These are phyloP conservation scores for Paedocypris micromegethes DNA, from an alignment of 2,797 vertebrate species.

Conservation along the genomic window DNA sequence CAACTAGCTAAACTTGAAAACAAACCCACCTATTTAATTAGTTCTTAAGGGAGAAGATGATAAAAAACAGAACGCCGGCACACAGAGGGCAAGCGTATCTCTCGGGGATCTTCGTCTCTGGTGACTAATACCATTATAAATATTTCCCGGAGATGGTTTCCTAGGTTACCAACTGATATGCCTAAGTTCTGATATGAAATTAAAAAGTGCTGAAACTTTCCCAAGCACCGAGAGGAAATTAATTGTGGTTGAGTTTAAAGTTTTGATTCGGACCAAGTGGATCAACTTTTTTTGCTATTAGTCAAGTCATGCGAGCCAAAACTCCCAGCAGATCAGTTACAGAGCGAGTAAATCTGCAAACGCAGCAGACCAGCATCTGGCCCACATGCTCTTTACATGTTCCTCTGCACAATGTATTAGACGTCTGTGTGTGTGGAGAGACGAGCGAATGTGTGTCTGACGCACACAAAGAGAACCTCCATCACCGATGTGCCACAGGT, in stretches of 20 bases:
- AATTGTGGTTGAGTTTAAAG: background rate
- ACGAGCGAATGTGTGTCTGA: slow-evolving; percentile 23
- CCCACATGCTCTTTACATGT: slow-evolving; percentile 27
- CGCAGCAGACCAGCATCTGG: slow-evolving; percentile 26
- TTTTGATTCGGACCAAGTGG: background rate
- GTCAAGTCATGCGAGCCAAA: background rate
- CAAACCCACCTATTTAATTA: slow-evolving; percentile 39
- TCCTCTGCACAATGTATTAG: slow-evolving; percentile 28
- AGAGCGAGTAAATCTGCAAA: slow-evolving; percentile 25
- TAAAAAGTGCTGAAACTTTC: slow-evolving; percentile 7
- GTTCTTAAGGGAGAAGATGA: slow-evolving; percentile 30
- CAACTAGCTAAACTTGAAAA: slow-evolving; percentile 33
- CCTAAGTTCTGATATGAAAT: slow-evolving; percentile 21
- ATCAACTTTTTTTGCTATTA: background rate
- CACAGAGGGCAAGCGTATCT: slow-evolving; percentile 21
- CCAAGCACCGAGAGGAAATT: background rate
- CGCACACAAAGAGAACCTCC: slow-evolving; percentile 29
- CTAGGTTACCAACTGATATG: slow-evolving; percentile 35
- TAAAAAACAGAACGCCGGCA: slow-evolving; percentile 24
- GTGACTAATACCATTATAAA: slow-evolving; percentile 26
- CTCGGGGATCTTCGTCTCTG: slow-evolving; percentile 17
- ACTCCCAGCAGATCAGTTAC: slow-evolving; percentile 27
- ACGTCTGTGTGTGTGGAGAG: slow-evolving; percentile 23
- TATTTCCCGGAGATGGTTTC: slow-evolving; percentile 6
- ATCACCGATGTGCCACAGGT: slow-evolving; percentile 32